Evolutionary conservation across 2,113 vertebrate genomes (phyloP).

Genomic region (Hipposideros armiger): DNA sequence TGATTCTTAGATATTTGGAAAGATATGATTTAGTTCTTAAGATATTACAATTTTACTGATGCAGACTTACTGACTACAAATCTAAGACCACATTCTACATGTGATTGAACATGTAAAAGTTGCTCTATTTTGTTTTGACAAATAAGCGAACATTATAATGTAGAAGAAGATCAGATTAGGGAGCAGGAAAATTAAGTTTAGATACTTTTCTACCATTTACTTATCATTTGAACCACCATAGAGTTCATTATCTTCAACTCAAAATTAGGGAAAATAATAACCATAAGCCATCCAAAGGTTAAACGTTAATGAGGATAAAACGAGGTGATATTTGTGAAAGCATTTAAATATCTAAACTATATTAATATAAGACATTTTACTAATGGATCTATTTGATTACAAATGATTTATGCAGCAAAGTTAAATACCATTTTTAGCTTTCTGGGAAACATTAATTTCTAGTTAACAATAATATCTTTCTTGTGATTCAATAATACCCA

Average conservation of each 20-base stretch:
- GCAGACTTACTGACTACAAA: background rate
- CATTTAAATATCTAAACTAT: background rate
- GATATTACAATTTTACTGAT: conserved; percentile 55
- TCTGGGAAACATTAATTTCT: background rate
- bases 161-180: background rate
- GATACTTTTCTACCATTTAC: background rate
- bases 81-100: background rate
- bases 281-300: background rate
- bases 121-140: background rate
- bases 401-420: background rate
- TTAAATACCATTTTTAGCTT: background rate
- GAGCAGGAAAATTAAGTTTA: background rate
- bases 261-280: background rate
- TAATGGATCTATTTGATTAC: background rate
- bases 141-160: background rate
- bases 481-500: background rate
- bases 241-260: background rate
- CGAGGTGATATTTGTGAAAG: background rate
- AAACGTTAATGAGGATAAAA: background rate
- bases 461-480: background rate
- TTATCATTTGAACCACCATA: background rate
- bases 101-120: background rate
- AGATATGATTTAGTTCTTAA: conserved; percentile 71
- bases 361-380: background rate
- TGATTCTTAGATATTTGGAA: conserved; percentile 71